Conservation (phyloP, 2,888 invertebrate genomes). For the Sphaerophoria rueppellii region DNA sequence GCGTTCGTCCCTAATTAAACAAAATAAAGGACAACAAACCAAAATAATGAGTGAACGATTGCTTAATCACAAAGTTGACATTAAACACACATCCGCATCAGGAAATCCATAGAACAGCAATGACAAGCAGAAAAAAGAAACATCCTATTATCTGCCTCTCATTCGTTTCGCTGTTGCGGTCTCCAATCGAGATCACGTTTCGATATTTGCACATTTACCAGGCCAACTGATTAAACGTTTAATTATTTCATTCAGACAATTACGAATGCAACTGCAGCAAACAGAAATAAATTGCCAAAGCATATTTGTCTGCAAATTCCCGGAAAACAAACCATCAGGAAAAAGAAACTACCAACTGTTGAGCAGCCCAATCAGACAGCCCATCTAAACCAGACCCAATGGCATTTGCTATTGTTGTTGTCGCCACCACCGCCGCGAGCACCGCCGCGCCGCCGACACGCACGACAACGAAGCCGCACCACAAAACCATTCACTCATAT, state of each 20-base stretch:
- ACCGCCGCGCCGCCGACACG: too few species aligned
- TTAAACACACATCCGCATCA: neutral
- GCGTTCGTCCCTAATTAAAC: conserved; percentile 35
- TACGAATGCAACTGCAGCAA: conserved; percentile 27
- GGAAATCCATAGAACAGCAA: neutral
- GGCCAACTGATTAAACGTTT: conserved; percentile 66
- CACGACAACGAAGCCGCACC: neutral
- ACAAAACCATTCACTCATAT: conserved; percentile 43
- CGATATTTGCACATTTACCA: conserved; percentile 64
- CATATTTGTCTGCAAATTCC: neutral
- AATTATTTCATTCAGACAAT: conserved; percentile 52
- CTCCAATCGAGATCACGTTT: conserved; percentile 39
- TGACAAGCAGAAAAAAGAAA: neutral
- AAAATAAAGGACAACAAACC: conserved; percentile 16
- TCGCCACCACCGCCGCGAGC: too few species aligned
- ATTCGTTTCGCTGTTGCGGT: neutral
- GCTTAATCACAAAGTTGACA: conserved; percentile 53
- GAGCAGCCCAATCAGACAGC: conserved; percentile 15
- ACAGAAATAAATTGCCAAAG: conserved; percentile 22
- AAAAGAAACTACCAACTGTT: conserved; percentile 47
- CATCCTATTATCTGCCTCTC: conserved; percentile 6
- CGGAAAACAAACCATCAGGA: neutral
- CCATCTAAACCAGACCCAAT: conserved; percentile 12
- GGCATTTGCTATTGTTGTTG: conserved; percentile 32
- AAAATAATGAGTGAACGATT: conserved; percentile 48